phyloP scores from a whole-genome alignment of 2,113 vertebrate genomes.

The Hyla sarda region DNA sequence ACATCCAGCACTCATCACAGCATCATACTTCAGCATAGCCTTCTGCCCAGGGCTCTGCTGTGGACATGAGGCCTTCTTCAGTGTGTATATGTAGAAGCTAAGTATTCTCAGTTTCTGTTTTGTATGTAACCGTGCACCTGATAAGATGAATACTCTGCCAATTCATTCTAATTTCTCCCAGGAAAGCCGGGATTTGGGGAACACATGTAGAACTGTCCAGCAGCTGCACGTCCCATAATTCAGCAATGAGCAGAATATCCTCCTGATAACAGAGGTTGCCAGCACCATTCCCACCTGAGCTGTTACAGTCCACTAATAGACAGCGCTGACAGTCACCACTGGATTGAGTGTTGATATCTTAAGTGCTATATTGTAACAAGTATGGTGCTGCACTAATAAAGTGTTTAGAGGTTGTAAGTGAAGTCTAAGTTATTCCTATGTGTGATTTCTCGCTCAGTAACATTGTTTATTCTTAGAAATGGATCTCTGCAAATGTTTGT shows the following conservation, averaged over 20 bases:
- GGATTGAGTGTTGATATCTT: conserved; percentile 33
- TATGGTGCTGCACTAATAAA: conserved; percentile 18
- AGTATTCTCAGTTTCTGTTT: background rate
- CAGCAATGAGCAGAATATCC: conserved; percentile 6
- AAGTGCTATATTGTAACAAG: conserved; percentile 39
- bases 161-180: conserved; percentile 8
- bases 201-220: conserved; percentile 12
- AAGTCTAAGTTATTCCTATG: conserved; percentile 17
- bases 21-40: background rate
- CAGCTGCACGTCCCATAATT: conserved; percentile 26
- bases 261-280: background rate
- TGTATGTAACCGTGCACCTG: conserved; percentile 1
- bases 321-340: conserved; percentile 29
- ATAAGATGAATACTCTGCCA: background rate
- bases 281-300: conserved; percentile 19
- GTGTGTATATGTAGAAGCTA: background rate
- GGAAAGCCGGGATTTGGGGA: conserved; percentile 16
- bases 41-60: background rate
- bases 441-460: background rate
- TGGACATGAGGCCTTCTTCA: background rate
- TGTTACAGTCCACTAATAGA: conserved; percentile 17
- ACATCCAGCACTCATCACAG: background rate
- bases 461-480: conserved; percentile 11
- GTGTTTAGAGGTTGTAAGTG: conserved; percentile 29
- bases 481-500: conserved; percentile 16